A percentile compares a stretch with the other conserved stretches of the same genome.
Conservation (phyloP, 2,888 invertebrate genomes). For the Diarsia rubi region DNA sequence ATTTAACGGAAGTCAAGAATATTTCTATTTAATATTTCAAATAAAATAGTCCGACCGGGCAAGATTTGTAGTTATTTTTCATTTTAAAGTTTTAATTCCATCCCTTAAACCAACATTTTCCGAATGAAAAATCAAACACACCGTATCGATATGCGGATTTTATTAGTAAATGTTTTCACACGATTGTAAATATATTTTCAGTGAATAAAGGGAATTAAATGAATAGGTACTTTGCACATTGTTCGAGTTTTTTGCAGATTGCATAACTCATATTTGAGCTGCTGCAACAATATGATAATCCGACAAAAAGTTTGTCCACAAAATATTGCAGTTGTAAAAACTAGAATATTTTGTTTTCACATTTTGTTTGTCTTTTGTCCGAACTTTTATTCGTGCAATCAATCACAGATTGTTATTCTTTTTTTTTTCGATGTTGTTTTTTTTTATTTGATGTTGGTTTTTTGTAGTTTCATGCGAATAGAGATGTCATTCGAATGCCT, state of each 20-base stretch:
- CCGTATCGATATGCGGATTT: not conserved
- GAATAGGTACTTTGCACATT: not conserved
- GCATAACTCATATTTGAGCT: conserved; percentile 17
- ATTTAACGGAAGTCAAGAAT: not conserved
- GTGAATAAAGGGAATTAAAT: not conserved
- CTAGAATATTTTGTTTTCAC: conserved; percentile 10
- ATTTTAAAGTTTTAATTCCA: not conserved
- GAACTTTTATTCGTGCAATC: conserved; percentile 30
- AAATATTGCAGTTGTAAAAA: conserved; percentile 31
- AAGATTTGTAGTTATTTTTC: not conserved
- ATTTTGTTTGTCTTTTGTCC: conserved; percentile 18
- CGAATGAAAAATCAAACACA: not conserved
- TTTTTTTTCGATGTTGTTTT: conserved; percentile 6
- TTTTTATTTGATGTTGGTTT: not conserved
- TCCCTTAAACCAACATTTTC: not conserved
- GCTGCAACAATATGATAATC: conserved; percentile 23
- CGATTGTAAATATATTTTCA: conserved; percentile 4
- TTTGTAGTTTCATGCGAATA: conserved; percentile 3
- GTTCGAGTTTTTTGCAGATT: conserved; percentile 17
- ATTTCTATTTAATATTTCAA: too few relatives aligned
- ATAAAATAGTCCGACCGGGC: not conserved
- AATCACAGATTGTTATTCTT: conserved; percentile 28
- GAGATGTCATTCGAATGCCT: not conserved
- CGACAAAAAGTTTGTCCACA: conserved; percentile 26
- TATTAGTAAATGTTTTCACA: not conserved